These are phyloP conservation scores for Nephrotoma guestfalica DNA, from an alignment of 2,888 invertebrate species.

Conservation along the genomic window DNA sequence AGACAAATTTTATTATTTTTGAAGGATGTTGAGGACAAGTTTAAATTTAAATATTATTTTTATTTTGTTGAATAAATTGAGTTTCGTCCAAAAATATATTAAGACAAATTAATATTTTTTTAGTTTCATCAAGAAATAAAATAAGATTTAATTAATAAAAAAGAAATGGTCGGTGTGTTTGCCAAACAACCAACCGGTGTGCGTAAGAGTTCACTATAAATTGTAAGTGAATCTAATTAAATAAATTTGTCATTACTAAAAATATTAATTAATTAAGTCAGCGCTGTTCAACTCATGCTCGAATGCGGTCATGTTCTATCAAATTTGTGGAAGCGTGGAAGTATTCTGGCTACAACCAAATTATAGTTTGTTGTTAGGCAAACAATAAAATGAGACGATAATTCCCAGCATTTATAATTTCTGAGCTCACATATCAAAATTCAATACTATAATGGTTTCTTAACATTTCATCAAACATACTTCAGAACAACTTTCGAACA, in stretches of 20 bases:
- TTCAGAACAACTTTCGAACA: too few species aligned
- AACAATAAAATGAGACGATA: too few species aligned
- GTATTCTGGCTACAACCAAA: too few species aligned
- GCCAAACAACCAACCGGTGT: background rate
- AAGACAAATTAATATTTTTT: background rate
- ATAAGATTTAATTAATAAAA: background rate
- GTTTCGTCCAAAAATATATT: background rate
- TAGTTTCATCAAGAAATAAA: background rate
- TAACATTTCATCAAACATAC: too few species aligned
- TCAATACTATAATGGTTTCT: too few species aligned
- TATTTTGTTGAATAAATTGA: background rate
- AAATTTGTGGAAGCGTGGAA: background rate
- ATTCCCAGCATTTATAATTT: too few species aligned
- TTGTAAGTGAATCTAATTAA: background rate
- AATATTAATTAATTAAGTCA: background rate
- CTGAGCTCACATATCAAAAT: too few species aligned
- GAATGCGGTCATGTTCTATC: background rate
- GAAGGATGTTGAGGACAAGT: background rate
- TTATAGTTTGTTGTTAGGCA: too few species aligned
- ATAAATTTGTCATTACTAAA: background rate
- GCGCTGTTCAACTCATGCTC: background rate
- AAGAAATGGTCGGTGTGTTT: background rate
- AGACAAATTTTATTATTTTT: background rate
- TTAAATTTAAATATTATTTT: background rate
- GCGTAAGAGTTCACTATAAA: background rate